Evolutionary conservation across 2,113 vertebrate species (phyloP).

Genomic region (Pygoscelis adeliae): DNA sequence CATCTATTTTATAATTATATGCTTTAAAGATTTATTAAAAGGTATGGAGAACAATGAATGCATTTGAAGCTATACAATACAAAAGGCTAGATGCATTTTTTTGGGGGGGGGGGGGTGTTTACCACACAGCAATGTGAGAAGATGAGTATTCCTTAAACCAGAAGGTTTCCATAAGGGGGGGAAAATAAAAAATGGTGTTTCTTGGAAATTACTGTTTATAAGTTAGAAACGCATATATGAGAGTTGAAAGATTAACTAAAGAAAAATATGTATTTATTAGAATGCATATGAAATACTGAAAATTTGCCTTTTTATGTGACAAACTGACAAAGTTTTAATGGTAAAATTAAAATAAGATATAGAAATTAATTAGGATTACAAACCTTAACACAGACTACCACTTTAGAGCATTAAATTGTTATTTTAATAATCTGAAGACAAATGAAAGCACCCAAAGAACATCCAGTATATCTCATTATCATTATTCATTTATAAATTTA

Average conservation of each 20-base stretch:
- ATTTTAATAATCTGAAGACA: background rate
- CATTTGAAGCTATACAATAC: conserved; percentile 58
- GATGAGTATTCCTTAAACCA: background rate
- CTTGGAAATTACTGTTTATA: background rate
- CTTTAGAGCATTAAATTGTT: background rate
- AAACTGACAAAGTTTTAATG: background rate
- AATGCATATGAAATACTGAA: background rate
- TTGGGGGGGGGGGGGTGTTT: background rate
- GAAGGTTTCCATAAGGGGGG: background rate
- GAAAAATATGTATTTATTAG: background rate
- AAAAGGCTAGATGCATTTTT: conserved; percentile 24
- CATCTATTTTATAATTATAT: conserved; percentile 83
- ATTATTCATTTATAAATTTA: background rate
- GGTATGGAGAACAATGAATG: conserved; percentile 70
- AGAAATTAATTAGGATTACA: background rate
- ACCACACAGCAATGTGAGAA: background rate
- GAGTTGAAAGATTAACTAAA: background rate
- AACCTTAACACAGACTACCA: background rate
- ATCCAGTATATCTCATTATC: background rate
- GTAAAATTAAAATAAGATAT: background rate
- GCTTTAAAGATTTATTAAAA: conserved; percentile 77
- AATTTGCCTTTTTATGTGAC: background rate
- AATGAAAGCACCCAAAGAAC: background rate
- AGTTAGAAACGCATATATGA: background rate
- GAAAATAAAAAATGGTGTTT: background rate